A percentile compares a stretch with the other conserved stretches of the same genome.
Conservation (phyloP, 2,888 invertebrate genomes). For the Ophion ventricosus region DNA sequence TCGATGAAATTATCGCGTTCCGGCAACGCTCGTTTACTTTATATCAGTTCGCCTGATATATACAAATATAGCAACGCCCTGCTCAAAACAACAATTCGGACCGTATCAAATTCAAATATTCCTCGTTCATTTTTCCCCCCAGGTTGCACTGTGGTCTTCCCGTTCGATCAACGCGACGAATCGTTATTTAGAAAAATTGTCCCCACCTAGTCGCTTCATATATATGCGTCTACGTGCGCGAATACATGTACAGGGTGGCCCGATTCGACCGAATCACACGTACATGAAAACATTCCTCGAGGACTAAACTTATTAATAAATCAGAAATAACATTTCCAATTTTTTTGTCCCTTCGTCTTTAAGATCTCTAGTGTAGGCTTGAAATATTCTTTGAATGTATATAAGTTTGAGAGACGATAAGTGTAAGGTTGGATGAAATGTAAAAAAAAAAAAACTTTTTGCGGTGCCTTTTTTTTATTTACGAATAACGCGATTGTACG, state of each 20-base stretch:
- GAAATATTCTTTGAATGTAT: background rate
- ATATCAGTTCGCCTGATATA: slow-evolving; percentile 1
- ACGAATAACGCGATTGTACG: background rate
- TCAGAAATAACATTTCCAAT: background rate
- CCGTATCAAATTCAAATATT: slow-evolving; percentile 26
- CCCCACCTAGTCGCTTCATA: background rate
- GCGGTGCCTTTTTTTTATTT: background rate
- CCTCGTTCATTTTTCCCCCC: slow-evolving; percentile 24
- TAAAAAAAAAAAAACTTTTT: background rate
- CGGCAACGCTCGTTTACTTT: slow-evolving; percentile 15
- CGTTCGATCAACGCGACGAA: slow-evolving; percentile 17
- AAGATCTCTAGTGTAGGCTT: background rate
- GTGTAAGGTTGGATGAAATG: background rate
- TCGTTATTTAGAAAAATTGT: slow-evolving; percentile 7
- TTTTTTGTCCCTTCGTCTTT: background rate
- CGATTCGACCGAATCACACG: background rate
- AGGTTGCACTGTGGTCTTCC: background rate
- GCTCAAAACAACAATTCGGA: slow-evolving; percentile 1
- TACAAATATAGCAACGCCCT: slow-evolving; percentile 1
- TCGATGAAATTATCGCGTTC: slow-evolving; percentile 12
- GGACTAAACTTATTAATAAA: background rate
- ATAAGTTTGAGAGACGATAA: background rate
- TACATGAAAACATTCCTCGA: no score
- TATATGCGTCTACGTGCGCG: background rate
- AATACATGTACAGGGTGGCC: background rate